Evolutionary conservation across 2,888 invertebrate species (phyloP).

Genomic region (Podabrus alpinus): DNA sequence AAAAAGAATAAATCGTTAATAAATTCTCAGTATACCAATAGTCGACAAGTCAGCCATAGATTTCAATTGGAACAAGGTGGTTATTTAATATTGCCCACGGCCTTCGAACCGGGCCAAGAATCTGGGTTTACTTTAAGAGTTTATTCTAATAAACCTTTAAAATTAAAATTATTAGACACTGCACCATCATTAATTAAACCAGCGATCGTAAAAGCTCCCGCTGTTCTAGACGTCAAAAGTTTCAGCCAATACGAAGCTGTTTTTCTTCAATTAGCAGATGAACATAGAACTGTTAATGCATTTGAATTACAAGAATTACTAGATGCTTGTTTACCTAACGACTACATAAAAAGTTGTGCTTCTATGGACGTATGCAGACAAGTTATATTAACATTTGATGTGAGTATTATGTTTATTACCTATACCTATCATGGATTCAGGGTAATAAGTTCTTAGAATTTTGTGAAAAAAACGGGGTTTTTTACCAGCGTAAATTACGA

Average conservation of each 20-base stretch:
- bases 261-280: constrained; percentile 87
- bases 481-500: no score
- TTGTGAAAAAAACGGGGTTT: not conserved
- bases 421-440: not conserved
- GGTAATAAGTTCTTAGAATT: not conserved
- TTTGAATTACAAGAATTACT: constrained; percentile 89
- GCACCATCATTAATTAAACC: constrained; percentile 71
- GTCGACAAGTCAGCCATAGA: constrained; percentile 72
- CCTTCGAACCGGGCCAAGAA: constrained; percentile 89
- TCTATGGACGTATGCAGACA: constrained; percentile 90
- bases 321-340: constrained; percentile 89
- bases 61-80: constrained; percentile 80
- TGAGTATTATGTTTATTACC: constrained; percentile 63
- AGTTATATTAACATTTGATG: constrained; percentile 86
- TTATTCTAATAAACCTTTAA: constrained; percentile 75
- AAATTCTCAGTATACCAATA: constrained; percentile 91
- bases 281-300: constrained; percentile 86
- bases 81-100: constrained; percentile 86
- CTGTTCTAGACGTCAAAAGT: constrained; percentile 70
- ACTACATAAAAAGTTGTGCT: constrained; percentile 93
- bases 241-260: constrained; percentile 88
- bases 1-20: constrained; percentile 84
- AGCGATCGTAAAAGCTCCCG: constrained; percentile 76
- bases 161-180: constrained; percentile 73
- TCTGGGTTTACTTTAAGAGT: constrained; percentile 85